Evolutionary conservation across 2,797 vertebrate genomes (phyloP).

Genomic region (Rhinichthys osculus): DNA sequence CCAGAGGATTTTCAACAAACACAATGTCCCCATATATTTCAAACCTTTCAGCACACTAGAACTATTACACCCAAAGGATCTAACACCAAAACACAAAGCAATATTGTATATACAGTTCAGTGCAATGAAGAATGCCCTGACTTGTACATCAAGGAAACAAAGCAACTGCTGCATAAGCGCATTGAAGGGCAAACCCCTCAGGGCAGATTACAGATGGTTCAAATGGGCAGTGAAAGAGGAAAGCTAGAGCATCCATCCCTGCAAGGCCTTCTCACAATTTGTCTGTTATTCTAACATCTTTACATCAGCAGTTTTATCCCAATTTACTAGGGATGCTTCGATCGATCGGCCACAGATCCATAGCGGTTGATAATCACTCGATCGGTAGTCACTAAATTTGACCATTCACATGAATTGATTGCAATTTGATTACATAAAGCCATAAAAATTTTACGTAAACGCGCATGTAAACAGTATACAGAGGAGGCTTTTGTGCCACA

Average conservation of each 20-base stretch:
- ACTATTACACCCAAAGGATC: constrained; percentile 34
- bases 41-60: constrained; percentile 6
- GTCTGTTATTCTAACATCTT: not conserved
- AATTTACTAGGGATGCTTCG: not conserved
- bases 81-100: constrained; percentile 44
- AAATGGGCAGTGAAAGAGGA: constrained; percentile 22
- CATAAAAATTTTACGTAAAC: not conserved
- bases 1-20: constrained; percentile 17
- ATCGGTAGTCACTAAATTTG: not conserved
- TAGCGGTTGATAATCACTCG: not conserved
- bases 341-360: not conserved
- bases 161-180: constrained; percentile 24
- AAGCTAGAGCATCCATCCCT: not conserved
- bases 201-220: constrained; percentile 28
- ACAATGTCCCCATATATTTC: constrained; percentile 27
- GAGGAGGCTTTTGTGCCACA: not conserved
- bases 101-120: constrained; percentile 32
- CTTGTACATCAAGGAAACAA: constrained; percentile 24
- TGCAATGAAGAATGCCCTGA: constrained; percentile 28
- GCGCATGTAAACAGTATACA: not conserved
- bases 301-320: not conserved
- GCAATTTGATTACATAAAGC: not conserved
- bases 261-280: not conserved
- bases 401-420: not conserved
- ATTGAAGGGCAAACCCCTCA: constrained; percentile 15